Evolutionary conservation across 2,113 vertebrate genomes (phyloP).

Genomic region (Brienomyrus brachyistius): DNA sequence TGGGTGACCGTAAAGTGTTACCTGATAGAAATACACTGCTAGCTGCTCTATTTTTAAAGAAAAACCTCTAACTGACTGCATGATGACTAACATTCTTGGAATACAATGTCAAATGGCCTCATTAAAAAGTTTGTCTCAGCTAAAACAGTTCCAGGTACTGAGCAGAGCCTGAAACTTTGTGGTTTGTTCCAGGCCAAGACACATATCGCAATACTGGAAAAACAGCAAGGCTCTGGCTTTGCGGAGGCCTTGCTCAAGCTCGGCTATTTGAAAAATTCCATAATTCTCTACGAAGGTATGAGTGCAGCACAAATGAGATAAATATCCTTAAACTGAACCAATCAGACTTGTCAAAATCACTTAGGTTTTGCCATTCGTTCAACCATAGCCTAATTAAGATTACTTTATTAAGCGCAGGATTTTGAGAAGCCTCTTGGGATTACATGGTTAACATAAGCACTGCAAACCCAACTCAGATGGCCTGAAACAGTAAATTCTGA

Average conservation of each 20-base stretch:
- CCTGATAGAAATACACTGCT: not conserved
- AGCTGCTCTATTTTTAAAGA: slow-evolving; percentile 13
- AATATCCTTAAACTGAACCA: not conserved
- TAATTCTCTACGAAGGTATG: not conserved
- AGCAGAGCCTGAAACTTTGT: not conserved
- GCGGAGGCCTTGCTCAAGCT: not conserved
- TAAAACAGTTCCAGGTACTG: not conserved
- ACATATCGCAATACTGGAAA: not conserved
- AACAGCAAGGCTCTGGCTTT: not conserved
- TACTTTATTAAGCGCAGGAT: not conserved
- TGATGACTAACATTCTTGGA: not conserved
- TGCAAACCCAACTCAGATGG: not conserved
- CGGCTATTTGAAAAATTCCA: not conserved
- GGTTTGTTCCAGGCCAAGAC: not conserved
- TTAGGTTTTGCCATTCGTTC: not conserved
- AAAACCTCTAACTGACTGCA: not conserved
- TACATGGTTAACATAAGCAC: not conserved
- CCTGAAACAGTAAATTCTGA: not conserved
- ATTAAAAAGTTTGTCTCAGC: slow-evolving; percentile 4
- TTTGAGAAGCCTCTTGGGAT: not conserved
- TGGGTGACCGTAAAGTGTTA: not conserved
- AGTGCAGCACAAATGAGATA: not conserved
- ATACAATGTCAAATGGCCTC: slow-evolving; percentile 6
- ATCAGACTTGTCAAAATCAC: not conserved
- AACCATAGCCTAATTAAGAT: not conserved